Evolutionary conservation across 2,888 invertebrate genomes (phyloP).

Genomic region (Ephialtes manifestator): DNA sequence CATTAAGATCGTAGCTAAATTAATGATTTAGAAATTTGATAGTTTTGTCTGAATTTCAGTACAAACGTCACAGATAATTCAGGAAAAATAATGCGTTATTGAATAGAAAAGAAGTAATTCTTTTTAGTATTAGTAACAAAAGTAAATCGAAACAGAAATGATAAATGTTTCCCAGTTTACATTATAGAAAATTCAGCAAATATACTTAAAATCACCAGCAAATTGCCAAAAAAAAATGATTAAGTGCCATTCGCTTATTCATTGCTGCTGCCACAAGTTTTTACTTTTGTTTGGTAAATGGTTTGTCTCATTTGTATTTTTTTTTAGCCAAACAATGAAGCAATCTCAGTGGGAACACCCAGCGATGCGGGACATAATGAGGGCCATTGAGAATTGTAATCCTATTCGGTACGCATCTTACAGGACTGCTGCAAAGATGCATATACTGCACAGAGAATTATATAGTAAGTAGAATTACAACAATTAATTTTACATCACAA

Average conservation of each 20-base stretch:
- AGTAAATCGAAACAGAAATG: background rate
- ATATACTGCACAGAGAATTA: conserved; percentile 89
- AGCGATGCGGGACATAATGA: conserved; percentile 88
- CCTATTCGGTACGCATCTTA: conserved; percentile 92
- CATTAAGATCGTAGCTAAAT: no score
- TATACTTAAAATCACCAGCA: background rate
- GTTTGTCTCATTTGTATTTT: conserved; percentile 47
- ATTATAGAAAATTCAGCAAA: background rate
- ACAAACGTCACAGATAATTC: no score
- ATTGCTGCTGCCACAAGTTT: background rate
- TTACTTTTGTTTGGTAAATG: background rate
- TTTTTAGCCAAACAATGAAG: conserved; percentile 87
- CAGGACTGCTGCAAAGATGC: conserved; percentile 91
- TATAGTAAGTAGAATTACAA: conserved; percentile 87
- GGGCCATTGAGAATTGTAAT: conserved; percentile 89
- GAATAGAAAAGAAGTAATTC: no score
- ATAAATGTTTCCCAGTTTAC: background rate
- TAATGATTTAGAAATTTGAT: no score
- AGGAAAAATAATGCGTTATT: no score
- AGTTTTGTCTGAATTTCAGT: no score
- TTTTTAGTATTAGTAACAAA: no score
- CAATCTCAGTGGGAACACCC: conserved; percentile 89
- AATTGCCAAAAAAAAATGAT: background rate
- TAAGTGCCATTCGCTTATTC: background rate
- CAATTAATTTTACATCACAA: conserved; percentile 40